Conservation (phyloP, 1,140 invertebrate genomes). For the Drosophila neocordata region DNA sequence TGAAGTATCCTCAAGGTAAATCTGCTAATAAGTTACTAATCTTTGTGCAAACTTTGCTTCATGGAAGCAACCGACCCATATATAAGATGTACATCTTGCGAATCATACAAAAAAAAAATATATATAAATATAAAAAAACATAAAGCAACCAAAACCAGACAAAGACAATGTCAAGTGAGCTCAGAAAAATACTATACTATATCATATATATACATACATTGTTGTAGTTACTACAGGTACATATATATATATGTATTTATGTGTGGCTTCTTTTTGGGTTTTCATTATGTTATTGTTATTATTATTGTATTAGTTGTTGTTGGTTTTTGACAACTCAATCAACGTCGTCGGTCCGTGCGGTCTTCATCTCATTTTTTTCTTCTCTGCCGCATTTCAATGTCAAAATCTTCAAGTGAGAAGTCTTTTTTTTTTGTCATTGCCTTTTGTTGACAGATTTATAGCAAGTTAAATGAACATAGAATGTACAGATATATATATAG, state of each 20-base stretch:
- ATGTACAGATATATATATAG: slow-evolving; percentile 32
- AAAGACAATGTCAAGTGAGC: slow-evolving; percentile 51
- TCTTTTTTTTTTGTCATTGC: slow-evolving; percentile 28
- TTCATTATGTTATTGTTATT: slow-evolving; percentile 33
- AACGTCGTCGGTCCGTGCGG: slow-evolving; percentile 39
- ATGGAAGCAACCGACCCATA: slow-evolving; percentile 29
- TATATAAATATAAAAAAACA: slow-evolving; percentile 35
- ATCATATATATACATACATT: too few relatives aligned
- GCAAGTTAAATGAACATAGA: slow-evolving; percentile 44
- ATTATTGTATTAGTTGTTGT: slow-evolving; percentile 41
- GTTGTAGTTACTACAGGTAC: neutral
- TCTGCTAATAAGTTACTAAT: slow-evolving; percentile 65
- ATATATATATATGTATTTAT: neutral
- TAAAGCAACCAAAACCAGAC: slow-evolving; percentile 1
- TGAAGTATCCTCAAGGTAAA: slow-evolving; percentile 52
- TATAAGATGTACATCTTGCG: slow-evolving; percentile 41
- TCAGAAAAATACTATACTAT: slow-evolving; percentile 15
- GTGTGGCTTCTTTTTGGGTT: slow-evolving; percentile 31
- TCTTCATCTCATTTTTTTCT: slow-evolving; percentile 42
- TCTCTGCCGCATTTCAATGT: slow-evolving; percentile 51
- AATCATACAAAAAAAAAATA: slow-evolving; percentile 50
- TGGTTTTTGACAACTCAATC: slow-evolving; percentile 65
- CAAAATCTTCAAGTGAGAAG: slow-evolving; percentile 57
- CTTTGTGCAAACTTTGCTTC: slow-evolving; percentile 55
- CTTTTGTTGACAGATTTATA: slow-evolving; percentile 60